Evolutionary conservation across 2,797 vertebrate genomes (phyloP).

Genomic region (Spheniscus humboldti): DNA sequence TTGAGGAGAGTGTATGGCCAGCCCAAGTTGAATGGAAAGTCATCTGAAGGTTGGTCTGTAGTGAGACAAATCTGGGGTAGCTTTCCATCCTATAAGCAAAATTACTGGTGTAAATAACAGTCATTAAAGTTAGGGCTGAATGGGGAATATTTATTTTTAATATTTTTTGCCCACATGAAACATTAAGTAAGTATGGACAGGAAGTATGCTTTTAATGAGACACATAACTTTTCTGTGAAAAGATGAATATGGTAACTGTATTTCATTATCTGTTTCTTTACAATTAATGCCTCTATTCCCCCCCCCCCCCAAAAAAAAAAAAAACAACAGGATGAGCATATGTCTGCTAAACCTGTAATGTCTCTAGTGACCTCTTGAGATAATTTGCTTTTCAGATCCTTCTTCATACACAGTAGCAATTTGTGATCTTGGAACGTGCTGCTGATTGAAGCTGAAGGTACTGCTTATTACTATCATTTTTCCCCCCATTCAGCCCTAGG

Average conservation of each 20-base stretch:
- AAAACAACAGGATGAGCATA: background rate
- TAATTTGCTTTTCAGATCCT: slow-evolving; percentile 26
- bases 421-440: background rate
- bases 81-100: background rate
- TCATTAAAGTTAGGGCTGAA: background rate
- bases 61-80: background rate
- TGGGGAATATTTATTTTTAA: background rate
- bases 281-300: background rate
- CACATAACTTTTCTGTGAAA: background rate
- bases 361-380: slow-evolving; percentile 13
- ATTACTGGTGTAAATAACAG: background rate
- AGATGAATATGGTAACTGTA: background rate
- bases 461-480: background rate
- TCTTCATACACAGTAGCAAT: background rate
- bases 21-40: background rate
- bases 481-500: background rate
- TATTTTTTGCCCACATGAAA: background rate
- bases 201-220: background rate
- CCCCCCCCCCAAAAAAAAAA: background rate
- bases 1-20: background rate
- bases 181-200: background rate
- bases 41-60: background rate
- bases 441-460: slow-evolving; percentile 16
- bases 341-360: slow-evolving; percentile 52
- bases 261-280: background rate